phyloP scores from a whole-genome alignment of 2,113 vertebrate genomes.

The Gymnogyps californianus region DNA sequence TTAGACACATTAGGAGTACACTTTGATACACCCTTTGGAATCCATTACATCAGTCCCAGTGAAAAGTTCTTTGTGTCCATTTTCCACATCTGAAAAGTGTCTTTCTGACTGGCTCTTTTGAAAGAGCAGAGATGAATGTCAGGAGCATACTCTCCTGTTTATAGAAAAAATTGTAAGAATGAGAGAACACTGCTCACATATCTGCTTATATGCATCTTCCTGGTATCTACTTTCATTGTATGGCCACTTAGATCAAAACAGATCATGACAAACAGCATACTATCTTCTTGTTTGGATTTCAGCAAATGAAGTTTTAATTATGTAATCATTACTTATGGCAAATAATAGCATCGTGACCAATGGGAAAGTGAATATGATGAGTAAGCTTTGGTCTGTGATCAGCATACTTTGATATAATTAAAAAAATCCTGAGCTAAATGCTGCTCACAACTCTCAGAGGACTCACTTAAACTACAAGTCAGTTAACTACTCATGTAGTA shows the following conservation, averaged over 20 bases:
- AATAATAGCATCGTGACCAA: neutral
- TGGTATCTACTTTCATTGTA: neutral
- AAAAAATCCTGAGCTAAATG: conserved; percentile 5
- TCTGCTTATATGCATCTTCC: neutral
- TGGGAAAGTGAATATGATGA: neutral
- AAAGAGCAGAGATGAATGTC: neutral
- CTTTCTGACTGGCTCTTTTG: neutral
- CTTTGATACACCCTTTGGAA: neutral
- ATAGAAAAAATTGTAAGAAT: neutral
- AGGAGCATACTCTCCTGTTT: neutral
- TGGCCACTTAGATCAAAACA: neutral
- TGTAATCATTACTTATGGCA: neutral
- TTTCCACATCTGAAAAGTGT: neutral
- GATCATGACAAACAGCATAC: neutral
- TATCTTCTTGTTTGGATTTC: neutral
- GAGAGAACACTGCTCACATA: neutral
- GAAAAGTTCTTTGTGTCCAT: neutral
- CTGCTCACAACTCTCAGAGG: neutral
- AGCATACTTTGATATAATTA: neutral
- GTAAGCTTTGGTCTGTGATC: neutral
- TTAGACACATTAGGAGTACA: neutral
- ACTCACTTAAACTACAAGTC: neutral
- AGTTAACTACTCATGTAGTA: neutral
- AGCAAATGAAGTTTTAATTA: neutral
- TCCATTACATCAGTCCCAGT: neutral